phyloP scores from a whole-genome alignment of 2,888 invertebrate genomes.

The Ophion obscuratus region DNA sequence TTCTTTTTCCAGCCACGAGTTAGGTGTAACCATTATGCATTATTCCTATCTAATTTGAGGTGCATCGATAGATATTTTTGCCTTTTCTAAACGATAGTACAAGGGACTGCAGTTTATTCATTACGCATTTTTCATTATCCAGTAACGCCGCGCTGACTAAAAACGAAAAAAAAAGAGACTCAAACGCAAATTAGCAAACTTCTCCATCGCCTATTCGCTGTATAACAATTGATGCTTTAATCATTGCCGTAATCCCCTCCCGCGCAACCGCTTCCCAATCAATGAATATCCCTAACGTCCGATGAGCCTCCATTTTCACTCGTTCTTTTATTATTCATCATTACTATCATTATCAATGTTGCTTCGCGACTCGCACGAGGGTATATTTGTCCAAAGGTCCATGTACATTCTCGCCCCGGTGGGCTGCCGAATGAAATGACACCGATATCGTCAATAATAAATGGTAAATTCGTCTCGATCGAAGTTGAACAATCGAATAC shows the following conservation, averaged over 20 bases:
- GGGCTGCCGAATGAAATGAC: slow-evolving; percentile 23
- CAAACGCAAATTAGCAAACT: slow-evolving; percentile 84
- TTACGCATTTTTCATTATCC: slow-evolving; percentile 83
- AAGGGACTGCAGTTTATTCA: slow-evolving; percentile 57
- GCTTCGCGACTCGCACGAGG: slow-evolving; percentile 53
- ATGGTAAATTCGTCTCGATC: slow-evolving; percentile 57
- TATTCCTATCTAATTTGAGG: no score
- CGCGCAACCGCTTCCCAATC: no score
- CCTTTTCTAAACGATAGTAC: slow-evolving; percentile 43
- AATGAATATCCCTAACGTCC: slow-evolving; percentile 77
- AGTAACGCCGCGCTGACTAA: slow-evolving; percentile 83
- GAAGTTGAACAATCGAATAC: slow-evolving; percentile 51
- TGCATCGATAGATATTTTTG: background rate
- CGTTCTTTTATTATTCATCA: slow-evolving; percentile 70
- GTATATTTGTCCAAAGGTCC: slow-evolving; percentile 59
- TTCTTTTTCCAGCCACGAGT: no score
- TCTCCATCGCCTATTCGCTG: slow-evolving; percentile 83
- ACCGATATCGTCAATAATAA: slow-evolving; percentile 61
- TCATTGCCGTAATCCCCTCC: slow-evolving; percentile 66
- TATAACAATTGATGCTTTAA: slow-evolving; percentile 83
- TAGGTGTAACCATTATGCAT: no score
- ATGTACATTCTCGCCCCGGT: slow-evolving; percentile 52
- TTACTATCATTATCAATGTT: slow-evolving; percentile 25
- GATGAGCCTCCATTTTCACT: slow-evolving; percentile 80
- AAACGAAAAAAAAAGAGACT: slow-evolving; percentile 74